Percentiles rank a stretch among this genome's conserved stretches.
phyloP scores from a whole-genome alignment of 2,797 vertebrate genomes.

The Anolis apletophallus region DNA sequence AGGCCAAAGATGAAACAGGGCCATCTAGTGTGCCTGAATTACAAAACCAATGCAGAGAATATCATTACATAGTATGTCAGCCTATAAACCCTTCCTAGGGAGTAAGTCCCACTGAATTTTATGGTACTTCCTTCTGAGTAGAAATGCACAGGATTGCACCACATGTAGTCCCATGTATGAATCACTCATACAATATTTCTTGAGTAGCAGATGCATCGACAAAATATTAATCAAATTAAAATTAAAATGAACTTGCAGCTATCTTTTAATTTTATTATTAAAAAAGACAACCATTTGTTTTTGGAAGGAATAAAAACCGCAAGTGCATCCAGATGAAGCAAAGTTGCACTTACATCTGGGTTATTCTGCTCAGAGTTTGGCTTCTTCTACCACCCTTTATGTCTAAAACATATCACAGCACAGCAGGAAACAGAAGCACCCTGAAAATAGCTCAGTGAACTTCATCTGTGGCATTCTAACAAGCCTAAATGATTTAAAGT shows the following conservation, averaged over 20 bases:
- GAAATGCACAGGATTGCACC: neutral
- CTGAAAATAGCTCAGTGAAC: slow-evolving; percentile 61
- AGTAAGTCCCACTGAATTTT: neutral
- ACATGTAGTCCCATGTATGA: neutral
- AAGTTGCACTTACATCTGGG: slow-evolving; percentile 24
- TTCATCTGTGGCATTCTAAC: slow-evolving; percentile 66
- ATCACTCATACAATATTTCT: neutral
- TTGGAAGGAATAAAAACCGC: neutral
- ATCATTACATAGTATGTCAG: neutral
- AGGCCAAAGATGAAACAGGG: slow-evolving; percentile 15
- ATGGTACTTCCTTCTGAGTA: neutral
- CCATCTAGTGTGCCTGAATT: neutral
- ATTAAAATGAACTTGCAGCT: neutral
- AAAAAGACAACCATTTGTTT: neutral
- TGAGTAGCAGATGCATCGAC: neutral
- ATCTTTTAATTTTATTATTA: neutral
- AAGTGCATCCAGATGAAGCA: neutral
- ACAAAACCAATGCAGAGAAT: slow-evolving; percentile 14
- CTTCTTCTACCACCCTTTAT: slow-evolving; percentile 42
- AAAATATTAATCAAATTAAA: slow-evolving; percentile 2
- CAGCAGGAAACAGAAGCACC: slow-evolving; percentile 45
- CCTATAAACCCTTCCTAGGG: neutral
- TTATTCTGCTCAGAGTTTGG: slow-evolving; percentile 16
- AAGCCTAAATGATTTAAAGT: slow-evolving; percentile 68
- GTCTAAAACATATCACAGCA: slow-evolving; percentile 55